Evolutionary conservation across 1,140 invertebrate genomes (phyloP), one percentile per base, ranked within the genome.

Genomic region (Chironomus striatipennis): DNA sequence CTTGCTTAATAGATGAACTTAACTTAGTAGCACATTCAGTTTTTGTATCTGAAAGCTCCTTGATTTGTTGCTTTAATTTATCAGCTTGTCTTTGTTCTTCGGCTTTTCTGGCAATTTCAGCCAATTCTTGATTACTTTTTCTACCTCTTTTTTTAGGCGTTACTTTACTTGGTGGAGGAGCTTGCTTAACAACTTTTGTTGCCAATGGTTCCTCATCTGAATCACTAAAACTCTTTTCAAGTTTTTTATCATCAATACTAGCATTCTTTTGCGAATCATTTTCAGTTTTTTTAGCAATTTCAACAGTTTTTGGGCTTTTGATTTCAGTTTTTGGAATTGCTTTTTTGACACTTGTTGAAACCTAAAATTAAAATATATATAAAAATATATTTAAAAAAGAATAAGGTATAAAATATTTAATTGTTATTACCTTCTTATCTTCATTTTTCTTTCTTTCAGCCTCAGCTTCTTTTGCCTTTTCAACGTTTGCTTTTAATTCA

Each of bases 201-300:
- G 84, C 84, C 73, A 87, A 75, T 20, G 86, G 85, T 78, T 87
- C 86, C 77, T 87, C 86, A 78, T 87, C 86, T 15, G 86, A 87
- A 78, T 87, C 86, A 78, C 85, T 87, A 73, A 86, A 87, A 76
- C 80, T 85, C 77, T 81, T 81, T 73, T 83, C 81, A 21, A 81
- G 76, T 77, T 84, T 83, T 10, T 81, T 79, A 75, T 83, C 83
- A 20, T 77, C 78, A 75, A 10, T 2, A 34, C n/a, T 18, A 24
- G 77, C 74, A 75, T 77, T 76, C 74, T 5, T 75, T 75, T 34
- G 75, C 42, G 43, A 75, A 42, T 24, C 79, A 75, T 67, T 34
- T 75, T 75, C 43, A 75, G 70, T 75, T 73, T 76, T 75, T 75
- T 76, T 76, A 74, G 67, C 34, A 9, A 5, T 17, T 70, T 18